Conservation (phyloP, 30 jellyfish, hydroid and myxozoan genomes). For the Pelagia noctiluca region DNA sequence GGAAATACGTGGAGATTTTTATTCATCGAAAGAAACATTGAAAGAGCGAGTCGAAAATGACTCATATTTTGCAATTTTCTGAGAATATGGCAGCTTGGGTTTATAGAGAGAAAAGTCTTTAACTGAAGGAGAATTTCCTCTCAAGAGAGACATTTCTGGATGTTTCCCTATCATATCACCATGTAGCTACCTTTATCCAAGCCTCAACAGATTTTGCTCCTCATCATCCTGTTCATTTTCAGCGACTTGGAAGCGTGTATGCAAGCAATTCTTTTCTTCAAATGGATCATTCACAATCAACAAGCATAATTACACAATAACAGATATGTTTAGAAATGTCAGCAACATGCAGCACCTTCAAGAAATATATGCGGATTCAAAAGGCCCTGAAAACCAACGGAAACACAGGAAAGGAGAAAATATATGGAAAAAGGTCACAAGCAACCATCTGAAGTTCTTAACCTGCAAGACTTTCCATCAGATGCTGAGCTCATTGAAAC, state of each 20-base stretch:
- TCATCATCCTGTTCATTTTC: background rate
- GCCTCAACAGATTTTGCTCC: background rate
- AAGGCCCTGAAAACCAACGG: background rate
- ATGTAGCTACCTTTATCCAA: background rate
- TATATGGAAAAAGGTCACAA: no score
- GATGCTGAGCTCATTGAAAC: background rate
- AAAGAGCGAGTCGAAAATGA: conserved; percentile 29
- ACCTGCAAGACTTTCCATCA: background rate
- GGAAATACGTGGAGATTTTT: no score
- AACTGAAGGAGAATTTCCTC: background rate
- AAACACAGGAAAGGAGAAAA: background rate
- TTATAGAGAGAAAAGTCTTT: background rate
- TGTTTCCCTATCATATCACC: background rate
- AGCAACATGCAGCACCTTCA: background rate
- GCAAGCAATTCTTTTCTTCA: background rate
- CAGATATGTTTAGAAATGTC: background rate
- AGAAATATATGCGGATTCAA: background rate
- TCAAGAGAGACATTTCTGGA: background rate
- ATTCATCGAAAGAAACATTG: no score
- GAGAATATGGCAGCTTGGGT: background rate
- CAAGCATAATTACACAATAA: background rate
- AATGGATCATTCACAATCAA: background rate
- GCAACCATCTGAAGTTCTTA: background rate
- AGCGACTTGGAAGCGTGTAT: background rate
- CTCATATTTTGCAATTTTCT: conserved; percentile 5